Conservation (phyloP, 2,113 vertebrate genomes). For the Channa argus region DNA sequence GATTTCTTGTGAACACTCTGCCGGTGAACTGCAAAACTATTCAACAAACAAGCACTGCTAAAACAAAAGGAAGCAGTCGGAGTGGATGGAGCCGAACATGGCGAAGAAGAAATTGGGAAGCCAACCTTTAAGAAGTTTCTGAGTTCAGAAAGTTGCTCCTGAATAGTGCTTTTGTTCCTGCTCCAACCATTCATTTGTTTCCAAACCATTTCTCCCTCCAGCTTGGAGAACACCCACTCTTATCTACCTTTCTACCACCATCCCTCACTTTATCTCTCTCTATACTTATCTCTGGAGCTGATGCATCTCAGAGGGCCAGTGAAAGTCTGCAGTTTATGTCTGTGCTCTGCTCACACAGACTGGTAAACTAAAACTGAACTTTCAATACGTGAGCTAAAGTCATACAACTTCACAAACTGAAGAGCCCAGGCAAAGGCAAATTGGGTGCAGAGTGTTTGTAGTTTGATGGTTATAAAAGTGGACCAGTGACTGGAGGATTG, state of each 20-base stretch:
- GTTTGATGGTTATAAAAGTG: constrained; percentile 61
- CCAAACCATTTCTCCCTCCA: constrained; percentile 46
- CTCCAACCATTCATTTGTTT: constrained; percentile 53
- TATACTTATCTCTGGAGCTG: constrained; percentile 45
- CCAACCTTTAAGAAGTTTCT: constrained; percentile 57
- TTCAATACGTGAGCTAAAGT: constrained; percentile 38
- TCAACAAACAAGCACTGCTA: not conserved
- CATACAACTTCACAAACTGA: constrained; percentile 44
- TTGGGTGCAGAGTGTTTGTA: constrained; percentile 40
- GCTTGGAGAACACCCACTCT: constrained; percentile 43
- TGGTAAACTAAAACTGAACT: constrained; percentile 47
- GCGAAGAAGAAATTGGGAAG: constrained; percentile 38
- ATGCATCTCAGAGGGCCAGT: constrained; percentile 25
- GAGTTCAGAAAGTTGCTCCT: constrained; percentile 52
- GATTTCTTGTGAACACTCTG: not conserved
- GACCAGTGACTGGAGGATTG: constrained; percentile 54
- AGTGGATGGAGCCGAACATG: not conserved
- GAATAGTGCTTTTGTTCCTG: constrained; percentile 58
- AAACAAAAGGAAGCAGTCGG: not conserved
- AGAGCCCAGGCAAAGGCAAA: constrained; percentile 38
- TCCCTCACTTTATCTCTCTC: constrained; percentile 43
- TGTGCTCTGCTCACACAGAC: constrained; percentile 20
- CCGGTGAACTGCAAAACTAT: not conserved
- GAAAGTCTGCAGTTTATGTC: constrained; percentile 31
- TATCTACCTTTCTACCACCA: constrained; percentile 58